Evolutionary conservation across 2,113 vertebrate species (phyloP).

Genomic region (Myotis yumanensis): DNA sequence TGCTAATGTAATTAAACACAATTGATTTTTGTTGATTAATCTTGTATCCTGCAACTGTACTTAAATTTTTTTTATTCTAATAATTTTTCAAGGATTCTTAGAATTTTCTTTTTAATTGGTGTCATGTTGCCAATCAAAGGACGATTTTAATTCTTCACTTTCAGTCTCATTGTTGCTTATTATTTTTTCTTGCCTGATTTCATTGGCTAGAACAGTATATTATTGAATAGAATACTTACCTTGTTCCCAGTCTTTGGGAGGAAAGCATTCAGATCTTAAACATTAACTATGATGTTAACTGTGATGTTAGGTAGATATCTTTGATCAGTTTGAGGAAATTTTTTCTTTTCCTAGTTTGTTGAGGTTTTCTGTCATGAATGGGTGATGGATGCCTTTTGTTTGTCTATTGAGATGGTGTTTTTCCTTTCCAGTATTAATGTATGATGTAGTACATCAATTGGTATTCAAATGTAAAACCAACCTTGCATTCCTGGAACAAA

Average conservation of each 20-base stretch:
- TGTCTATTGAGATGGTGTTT: not conserved
- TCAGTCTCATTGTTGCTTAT: not conserved
- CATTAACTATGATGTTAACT: not conserved
- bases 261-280: not conserved
- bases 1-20: not conserved
- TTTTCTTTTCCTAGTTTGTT: not conserved
- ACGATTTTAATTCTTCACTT: conserved; percentile 1
- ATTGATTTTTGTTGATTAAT: not conserved
- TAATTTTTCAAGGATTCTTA: not conserved
- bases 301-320: not conserved
- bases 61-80: not conserved
- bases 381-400: not conserved
- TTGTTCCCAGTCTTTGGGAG: not conserved
- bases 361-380: not conserved
- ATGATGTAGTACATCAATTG: not conserved
- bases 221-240: not conserved
- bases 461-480: not conserved
- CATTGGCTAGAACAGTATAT: not conserved
- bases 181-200: not conserved
- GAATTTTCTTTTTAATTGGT: not conserved
- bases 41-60: not conserved
- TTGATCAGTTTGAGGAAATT: not conserved
- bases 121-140: not conserved
- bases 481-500: not conserved
- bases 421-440: not conserved